Evolutionary conservation across 2,797 vertebrate species (phyloP).

Genomic region (Pseudomugil gertrudae): DNA sequence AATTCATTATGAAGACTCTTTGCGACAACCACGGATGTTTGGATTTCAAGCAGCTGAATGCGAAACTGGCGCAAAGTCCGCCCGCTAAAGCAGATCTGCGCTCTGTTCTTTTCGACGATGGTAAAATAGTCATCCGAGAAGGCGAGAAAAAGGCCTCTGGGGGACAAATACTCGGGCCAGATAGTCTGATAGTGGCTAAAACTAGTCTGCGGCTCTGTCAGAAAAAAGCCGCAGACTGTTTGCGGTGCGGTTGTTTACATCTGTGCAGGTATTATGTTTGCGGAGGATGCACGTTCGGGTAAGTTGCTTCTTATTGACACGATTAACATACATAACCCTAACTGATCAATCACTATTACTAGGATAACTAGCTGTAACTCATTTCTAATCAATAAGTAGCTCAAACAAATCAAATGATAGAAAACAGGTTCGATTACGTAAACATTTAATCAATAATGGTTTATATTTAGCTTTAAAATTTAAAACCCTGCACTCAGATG

Average conservation of each 20-base stretch:
- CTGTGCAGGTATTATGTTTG: slow-evolving; percentile 86
- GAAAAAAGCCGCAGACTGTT: slow-evolving; percentile 57
- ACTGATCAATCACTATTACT: too few species aligned
- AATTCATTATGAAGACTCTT: slow-evolving; percentile 46
- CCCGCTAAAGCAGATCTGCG: slow-evolving; percentile 40
- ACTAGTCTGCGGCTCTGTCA: slow-evolving; percentile 83
- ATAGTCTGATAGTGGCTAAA: slow-evolving; percentile 73
- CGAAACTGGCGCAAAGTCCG: slow-evolving; percentile 25
- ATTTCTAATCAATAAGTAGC: too few species aligned
- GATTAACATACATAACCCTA: too few species aligned
- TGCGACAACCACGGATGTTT: slow-evolving; percentile 74
- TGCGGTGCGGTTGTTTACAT: slow-evolving; percentile 82
- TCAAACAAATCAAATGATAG: too few species aligned
- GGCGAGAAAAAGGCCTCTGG: not conserved
- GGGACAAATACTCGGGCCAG: slow-evolving; percentile 3
- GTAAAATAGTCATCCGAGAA: slow-evolving; percentile 52
- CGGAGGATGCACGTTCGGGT: slow-evolving; percentile 84
- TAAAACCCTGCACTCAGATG: not conserved
- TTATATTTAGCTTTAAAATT: not conserved
- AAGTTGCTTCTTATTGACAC: slow-evolving; percentile 26
- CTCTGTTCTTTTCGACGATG: slow-evolving; percentile 57
- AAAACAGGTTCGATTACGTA: too few species aligned
- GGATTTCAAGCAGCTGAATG: slow-evolving; percentile 54
- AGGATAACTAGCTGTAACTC: too few species aligned
- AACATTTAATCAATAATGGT: too few species aligned